phyloP scores from a whole-genome alignment of 23 tunicate species.

The Trididemnum miniatum region DNA sequence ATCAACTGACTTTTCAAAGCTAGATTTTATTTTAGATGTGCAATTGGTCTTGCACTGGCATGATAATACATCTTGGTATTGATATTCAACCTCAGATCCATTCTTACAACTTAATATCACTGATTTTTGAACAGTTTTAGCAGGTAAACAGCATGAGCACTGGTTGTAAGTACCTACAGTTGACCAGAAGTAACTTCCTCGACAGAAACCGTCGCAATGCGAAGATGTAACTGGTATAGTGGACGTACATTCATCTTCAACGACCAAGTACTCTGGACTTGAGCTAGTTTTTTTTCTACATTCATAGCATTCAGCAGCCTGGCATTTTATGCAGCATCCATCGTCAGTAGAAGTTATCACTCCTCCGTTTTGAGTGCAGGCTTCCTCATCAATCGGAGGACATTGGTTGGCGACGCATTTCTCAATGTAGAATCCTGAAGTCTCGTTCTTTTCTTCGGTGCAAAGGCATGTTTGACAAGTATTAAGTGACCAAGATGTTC shows the following conservation, averaged over 20 bases:
- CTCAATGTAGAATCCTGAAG: slow-evolving; percentile 52
- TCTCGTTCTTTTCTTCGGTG: slow-evolving; percentile 24
- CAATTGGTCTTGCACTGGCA: slow-evolving; percentile 66
- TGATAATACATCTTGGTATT: slow-evolving; percentile 43
- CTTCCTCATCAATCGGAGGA: slow-evolving; percentile 67
- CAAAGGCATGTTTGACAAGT: slow-evolving; percentile 68
- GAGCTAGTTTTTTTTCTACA: slow-evolving; percentile 61
- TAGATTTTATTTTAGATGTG: too few species aligned
- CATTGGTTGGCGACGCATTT: slow-evolving; percentile 57
- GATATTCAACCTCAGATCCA: slow-evolving; percentile 56
- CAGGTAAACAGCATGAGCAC: slow-evolving; percentile 86
- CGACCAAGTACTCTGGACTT: slow-evolving; percentile 48
- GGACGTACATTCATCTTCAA: slow-evolving; percentile 74
- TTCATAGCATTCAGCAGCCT: slow-evolving; percentile 61
- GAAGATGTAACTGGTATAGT: slow-evolving; percentile 50
- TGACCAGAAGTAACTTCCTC: slow-evolving; percentile 72
- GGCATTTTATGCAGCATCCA: slow-evolving; percentile 87
- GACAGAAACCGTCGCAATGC: slow-evolving; percentile 89
- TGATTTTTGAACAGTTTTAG: slow-evolving; percentile 24
- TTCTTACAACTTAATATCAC: slow-evolving; percentile 68
- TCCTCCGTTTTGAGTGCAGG: slow-evolving; percentile 75
- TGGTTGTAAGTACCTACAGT: slow-evolving; percentile 29
- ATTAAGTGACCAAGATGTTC: slow-evolving; percentile 66
- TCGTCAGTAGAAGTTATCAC: slow-evolving; percentile 51
- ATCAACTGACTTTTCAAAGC: too few species aligned